phyloP scores from a whole-genome alignment of 1,140 invertebrate species.

The Aphaenogaster rudis region DNA sequence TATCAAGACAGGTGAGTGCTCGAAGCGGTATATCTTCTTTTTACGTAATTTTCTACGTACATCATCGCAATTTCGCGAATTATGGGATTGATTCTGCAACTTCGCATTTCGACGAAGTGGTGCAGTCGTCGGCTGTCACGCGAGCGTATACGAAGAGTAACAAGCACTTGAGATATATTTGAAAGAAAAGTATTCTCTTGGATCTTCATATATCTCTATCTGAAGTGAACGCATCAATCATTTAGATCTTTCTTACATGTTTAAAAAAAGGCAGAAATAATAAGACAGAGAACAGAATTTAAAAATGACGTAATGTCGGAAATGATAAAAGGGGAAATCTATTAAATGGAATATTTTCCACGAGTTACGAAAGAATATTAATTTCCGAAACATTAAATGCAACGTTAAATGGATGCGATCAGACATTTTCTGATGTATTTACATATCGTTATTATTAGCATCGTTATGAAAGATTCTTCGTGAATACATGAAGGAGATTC shows the following conservation, averaged over 20 bases:
- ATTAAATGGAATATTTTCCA: not conserved
- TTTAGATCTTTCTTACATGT: slow-evolving; percentile 60
- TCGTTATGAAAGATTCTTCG: slow-evolving; percentile 24
- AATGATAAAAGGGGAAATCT: slow-evolving; percentile 43
- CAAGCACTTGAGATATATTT: slow-evolving; percentile 53
- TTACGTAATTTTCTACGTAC: not conserved
- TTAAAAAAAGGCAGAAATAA: slow-evolving; percentile 26
- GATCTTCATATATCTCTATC: slow-evolving; percentile 73
- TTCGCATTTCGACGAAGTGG: slow-evolving; percentile 33
- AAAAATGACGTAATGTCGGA: slow-evolving; percentile 55
- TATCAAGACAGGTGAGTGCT: slow-evolving; percentile 67
- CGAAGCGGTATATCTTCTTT: not conserved
- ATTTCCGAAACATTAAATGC: not conserved
- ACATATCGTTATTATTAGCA: not conserved
- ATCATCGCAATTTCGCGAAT: slow-evolving; percentile 12
- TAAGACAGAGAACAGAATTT: slow-evolving; percentile 64
- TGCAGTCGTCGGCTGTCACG: slow-evolving; percentile 32
- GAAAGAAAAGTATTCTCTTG: slow-evolving; percentile 66
- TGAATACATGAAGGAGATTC: not conserved
- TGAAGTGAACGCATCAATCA: slow-evolving; percentile 73
- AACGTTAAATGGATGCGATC: not conserved
- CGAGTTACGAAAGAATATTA: not conserved
- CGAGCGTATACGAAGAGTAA: slow-evolving; percentile 24
- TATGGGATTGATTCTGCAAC: slow-evolving; percentile 18
- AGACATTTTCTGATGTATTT: not conserved